Evolutionary conservation across 1,140 invertebrate species (phyloP).

Genomic region (Pogonus chalceus): DNA sequence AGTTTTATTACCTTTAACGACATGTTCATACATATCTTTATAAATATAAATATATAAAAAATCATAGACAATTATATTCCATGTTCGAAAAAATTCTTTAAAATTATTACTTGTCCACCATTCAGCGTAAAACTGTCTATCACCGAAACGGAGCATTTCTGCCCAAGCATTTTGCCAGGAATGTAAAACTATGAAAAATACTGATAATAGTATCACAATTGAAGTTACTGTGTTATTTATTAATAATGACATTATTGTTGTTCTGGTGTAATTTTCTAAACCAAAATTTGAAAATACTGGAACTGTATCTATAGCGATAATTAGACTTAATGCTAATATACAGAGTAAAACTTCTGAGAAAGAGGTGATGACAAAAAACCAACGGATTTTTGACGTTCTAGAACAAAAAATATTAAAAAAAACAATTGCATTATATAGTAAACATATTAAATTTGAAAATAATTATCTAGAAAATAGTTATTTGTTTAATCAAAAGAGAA

Average conservation of each 20-base stretch:
- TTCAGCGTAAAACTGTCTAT: constrained; percentile 67
- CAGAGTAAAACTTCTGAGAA: neutral
- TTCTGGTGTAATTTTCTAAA: constrained; percentile 46
- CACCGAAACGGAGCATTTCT: constrained; percentile 74
- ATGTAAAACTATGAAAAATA: constrained; percentile 76
- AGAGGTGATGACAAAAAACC: constrained; percentile 2
- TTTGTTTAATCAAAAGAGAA: no score
- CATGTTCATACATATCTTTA: constrained; percentile 61
- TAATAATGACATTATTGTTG: no score
- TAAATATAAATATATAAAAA: constrained; percentile 92
- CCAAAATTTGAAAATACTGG: constrained; percentile 39
- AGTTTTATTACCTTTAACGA: constrained; percentile 41
- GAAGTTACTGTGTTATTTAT: constrained; percentile 67
- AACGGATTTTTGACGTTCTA: constrained; percentile 11
- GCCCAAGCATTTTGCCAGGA: constrained; percentile 81
- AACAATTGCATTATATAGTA: no score
- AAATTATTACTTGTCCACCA: constrained; percentile 90
- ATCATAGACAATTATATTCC: constrained; percentile 91
- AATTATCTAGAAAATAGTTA: no score
- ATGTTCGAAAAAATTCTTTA: constrained; percentile 75
- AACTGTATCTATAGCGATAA: neutral
- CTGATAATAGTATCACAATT: constrained; percentile 59
- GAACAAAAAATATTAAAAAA: no score
- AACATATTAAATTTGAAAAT: no score
- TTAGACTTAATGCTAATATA: neutral